These are phyloP conservation scores for Hemistola chrysoprasaria DNA, from an alignment of 2,888 invertebrate species.

Conservation along the genomic window DNA sequence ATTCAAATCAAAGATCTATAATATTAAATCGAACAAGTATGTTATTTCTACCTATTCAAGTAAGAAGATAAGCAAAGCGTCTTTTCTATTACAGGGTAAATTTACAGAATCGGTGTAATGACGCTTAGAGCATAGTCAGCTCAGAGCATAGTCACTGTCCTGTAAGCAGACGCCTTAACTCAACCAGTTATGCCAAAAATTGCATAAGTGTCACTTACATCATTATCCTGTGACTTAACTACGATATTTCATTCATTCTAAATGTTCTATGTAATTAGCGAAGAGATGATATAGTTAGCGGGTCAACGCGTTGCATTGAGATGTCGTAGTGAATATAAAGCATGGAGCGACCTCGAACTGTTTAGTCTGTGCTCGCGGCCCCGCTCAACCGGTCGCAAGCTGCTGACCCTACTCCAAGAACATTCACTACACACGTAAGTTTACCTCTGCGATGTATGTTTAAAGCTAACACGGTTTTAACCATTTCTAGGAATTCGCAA, in stretches of 20 bases:
- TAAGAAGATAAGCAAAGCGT: too few relatives aligned
- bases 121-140: too few relatives aligned
- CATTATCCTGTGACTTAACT: slow-evolving; percentile 5
- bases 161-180: too few relatives aligned
- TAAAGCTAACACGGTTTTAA: too few relatives aligned
- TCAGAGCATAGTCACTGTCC: too few relatives aligned
- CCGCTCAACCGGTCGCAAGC: slow-evolving; percentile 61
- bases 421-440: slow-evolving; percentile 51
- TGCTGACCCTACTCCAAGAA: slow-evolving; percentile 40
- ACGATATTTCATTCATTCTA: slow-evolving; percentile 13
- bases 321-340: slow-evolving; percentile 58
- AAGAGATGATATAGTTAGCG: slow-evolving; percentile 25
- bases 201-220: slow-evolving; percentile 17
- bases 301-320: slow-evolving; percentile 25
- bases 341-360: slow-evolving; percentile 63
- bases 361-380: slow-evolving; percentile 67
- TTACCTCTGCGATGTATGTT: slow-evolving; percentile 13
- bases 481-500: too few relatives aligned
- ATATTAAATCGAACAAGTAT: too few relatives aligned
- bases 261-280: slow-evolving; percentile 15
- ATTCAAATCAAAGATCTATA: too few relatives aligned
- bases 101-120: too few relatives aligned
- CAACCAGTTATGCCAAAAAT: slow-evolving; percentile 5
- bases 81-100: too few relatives aligned
- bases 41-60: too few relatives aligned